A percentile compares a stretch with the other conserved stretches of the same genome.
Conservation (phyloP, 2,888 invertebrate genomes). For the Drosophila multiciliata region DNA sequence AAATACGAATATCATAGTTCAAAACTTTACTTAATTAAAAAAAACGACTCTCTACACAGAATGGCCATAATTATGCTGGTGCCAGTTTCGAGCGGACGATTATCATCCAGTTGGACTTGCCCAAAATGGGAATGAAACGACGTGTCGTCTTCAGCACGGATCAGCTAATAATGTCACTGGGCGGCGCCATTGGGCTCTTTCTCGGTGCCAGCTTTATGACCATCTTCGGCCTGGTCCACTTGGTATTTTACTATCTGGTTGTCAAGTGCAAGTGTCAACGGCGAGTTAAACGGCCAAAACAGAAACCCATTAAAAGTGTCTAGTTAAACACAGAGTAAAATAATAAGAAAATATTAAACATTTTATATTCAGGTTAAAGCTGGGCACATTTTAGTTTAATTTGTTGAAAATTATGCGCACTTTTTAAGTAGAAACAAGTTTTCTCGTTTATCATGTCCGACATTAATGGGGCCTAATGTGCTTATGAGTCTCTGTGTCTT, state of each 20-base stretch:
- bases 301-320: background rate
- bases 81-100: constrained; percentile 71
- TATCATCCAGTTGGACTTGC: constrained; percentile 67
- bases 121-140: constrained; percentile 79
- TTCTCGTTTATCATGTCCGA: constrained; percentile 28
- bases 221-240: constrained; percentile 66
- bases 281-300: background rate
- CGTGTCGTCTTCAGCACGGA: constrained; percentile 83
- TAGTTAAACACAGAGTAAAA: background rate
- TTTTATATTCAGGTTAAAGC: background rate
- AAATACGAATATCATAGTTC: constrained; percentile 26
- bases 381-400: constrained; percentile 15
- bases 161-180: constrained; percentile 83
- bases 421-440: constrained; percentile 31
- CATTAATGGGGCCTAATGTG: constrained; percentile 40
- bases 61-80: constrained; percentile 33
- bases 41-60: constrained; percentile 38
- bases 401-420: constrained; percentile 6
- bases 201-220: constrained; percentile 84
- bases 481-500: constrained; percentile 12
- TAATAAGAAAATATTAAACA: constrained; percentile 1
- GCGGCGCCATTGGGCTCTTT: constrained; percentile 84
- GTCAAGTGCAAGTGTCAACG: constrained; percentile 42
- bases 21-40: background rate
- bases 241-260: constrained; percentile 53